phyloP scores from a whole-genome alignment of 1,140 invertebrate genomes.

The Chionoecetes opilio region DNA sequence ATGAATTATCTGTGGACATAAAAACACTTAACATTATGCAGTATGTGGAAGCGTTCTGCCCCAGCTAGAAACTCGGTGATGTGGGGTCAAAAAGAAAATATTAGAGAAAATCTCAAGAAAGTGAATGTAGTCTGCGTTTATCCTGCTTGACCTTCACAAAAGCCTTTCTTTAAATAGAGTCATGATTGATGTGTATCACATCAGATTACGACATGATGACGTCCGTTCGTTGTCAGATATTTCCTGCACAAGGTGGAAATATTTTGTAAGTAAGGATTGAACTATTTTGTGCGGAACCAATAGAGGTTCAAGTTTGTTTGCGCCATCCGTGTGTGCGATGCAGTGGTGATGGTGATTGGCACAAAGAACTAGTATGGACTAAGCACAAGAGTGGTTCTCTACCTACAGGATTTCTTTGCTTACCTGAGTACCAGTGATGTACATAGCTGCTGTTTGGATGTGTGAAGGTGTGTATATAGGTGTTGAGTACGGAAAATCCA shows the following conservation, averaged over 20 bases:
- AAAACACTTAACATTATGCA: conserved; percentile 39
- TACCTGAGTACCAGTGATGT: conserved; percentile 73
- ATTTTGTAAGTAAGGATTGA: conserved; percentile 72
- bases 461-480: conserved; percentile 70
- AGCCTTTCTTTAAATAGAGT: conserved; percentile 62
- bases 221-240: conserved; percentile 59
- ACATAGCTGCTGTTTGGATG: conserved; percentile 74
- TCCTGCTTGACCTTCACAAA: conserved; percentile 64
- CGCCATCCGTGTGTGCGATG: conserved; percentile 56
- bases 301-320: conserved; percentile 53
- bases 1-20: conserved; percentile 63
- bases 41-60: neutral
- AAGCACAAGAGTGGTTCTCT: conserved; percentile 76
- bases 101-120: neutral
- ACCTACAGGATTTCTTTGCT: conserved; percentile 57
- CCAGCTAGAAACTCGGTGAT: neutral
- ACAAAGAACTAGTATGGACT: conserved; percentile 64
- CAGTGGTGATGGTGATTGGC: conserved; percentile 62
- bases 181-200: conserved; percentile 75
- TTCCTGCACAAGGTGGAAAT: conserved; percentile 75
- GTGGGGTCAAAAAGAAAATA: neutral
- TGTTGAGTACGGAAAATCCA: conserved; percentile 61
- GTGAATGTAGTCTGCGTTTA: conserved; percentile 61
- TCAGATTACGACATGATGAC: conserved; percentile 61
- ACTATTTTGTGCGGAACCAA: conserved; percentile 60